phyloP scores from a whole-genome alignment of 2,113 vertebrate species.

The Strix uralensis region DNA sequence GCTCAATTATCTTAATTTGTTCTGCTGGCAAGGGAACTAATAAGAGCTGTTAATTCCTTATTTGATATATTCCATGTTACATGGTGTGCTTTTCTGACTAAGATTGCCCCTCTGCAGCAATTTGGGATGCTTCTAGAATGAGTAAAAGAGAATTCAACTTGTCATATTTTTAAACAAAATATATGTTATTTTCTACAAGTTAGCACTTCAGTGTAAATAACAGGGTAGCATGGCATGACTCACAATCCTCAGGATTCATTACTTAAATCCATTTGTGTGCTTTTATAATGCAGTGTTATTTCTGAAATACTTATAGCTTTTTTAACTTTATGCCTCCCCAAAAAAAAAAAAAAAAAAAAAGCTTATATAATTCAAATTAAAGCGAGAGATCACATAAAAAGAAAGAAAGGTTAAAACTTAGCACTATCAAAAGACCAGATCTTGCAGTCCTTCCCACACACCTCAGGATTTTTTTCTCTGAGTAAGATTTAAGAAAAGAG shows the following conservation, averaged over 20 bases:
- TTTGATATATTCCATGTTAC: neutral
- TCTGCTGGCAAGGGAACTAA: neutral
- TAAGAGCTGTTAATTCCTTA: constrained; percentile 20
- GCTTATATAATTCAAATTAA: neutral
- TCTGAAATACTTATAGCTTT: neutral
- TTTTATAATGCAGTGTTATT: neutral
- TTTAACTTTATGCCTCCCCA: neutral
- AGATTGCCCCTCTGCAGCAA: neutral
- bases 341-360: neutral
- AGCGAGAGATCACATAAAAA: neutral
- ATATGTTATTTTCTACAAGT: neutral
- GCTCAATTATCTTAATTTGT: constrained; percentile 43
- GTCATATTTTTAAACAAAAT: constrained; percentile 20
- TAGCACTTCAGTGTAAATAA: constrained; percentile 11
- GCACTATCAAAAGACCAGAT: neutral
- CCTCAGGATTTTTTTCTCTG: neutral
- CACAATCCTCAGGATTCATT: neutral
- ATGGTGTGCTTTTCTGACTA: neutral
- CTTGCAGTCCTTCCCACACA: neutral
- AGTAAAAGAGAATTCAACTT: constrained; percentile 2
- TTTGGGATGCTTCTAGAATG: neutral
- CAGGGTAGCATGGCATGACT: constrained; percentile 12
- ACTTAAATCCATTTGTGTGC: neutral
- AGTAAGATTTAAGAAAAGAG: neutral
- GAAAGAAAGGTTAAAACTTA: neutral